phyloP scores from a whole-genome alignment of 2,888 invertebrate genomes.

The Lutraria lutraria region DNA sequence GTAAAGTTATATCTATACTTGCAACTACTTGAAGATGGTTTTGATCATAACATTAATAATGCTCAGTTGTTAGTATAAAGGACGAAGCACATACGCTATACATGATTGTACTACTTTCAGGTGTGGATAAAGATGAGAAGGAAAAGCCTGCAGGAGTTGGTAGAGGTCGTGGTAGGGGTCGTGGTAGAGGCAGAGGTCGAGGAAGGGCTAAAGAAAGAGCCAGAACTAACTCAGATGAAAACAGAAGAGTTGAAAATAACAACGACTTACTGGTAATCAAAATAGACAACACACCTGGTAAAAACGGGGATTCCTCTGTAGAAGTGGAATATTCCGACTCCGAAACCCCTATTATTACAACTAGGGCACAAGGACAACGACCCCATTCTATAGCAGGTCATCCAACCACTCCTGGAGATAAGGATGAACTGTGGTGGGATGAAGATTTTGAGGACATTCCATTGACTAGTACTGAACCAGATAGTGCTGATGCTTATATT shows the following conservation, averaged over 20 bases:
- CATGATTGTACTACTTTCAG: constrained; percentile 36
- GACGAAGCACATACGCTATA: neutral
- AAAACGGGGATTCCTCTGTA: constrained; percentile 73
- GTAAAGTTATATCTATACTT: too few relatives aligned
- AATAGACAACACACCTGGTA: constrained; percentile 82
- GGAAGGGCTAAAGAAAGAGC: constrained; percentile 76
- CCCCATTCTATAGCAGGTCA: constrained; percentile 62
- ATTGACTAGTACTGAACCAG: constrained; percentile 70
- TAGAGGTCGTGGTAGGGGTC: constrained; percentile 79
- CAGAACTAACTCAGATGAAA: constrained; percentile 81
- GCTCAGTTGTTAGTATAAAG: neutral
- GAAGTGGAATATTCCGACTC: constrained; percentile 81
- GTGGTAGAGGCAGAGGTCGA: constrained; percentile 74
- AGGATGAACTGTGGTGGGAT: constrained; percentile 75
- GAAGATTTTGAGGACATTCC: constrained; percentile 75
- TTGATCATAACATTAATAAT: too few relatives aligned
- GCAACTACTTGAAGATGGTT: too few relatives aligned
- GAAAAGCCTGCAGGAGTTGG: constrained; percentile 72
- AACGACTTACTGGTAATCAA: constrained; percentile 83
- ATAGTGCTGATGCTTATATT: constrained; percentile 69
- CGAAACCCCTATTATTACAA: constrained; percentile 68
- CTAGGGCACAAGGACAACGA: constrained; percentile 59
- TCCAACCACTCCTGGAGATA: constrained; percentile 62
- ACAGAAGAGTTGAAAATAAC: constrained; percentile 80
- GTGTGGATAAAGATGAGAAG: constrained; percentile 69